These are phyloP conservation scores for Bursaphelenchus mucronatus DNA, from an alignment of 1,140 invertebrate genomes.

Conservation along the genomic window DNA sequence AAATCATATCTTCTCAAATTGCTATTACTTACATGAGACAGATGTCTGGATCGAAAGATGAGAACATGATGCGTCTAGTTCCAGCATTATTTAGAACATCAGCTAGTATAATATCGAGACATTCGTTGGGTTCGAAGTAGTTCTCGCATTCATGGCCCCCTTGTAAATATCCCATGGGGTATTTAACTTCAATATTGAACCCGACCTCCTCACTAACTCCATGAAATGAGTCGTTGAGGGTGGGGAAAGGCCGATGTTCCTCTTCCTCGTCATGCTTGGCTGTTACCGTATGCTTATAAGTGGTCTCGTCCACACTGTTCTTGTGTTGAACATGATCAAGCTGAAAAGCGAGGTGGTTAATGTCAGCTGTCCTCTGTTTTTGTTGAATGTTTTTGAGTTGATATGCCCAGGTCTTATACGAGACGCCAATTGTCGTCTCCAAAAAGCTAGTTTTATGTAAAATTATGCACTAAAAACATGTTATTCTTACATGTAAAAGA, in stretches of 20 bases:
- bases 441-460: no score
- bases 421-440: no score
- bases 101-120: constrained; percentile 56
- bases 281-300: constrained; percentile 36
- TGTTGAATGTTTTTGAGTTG: constrained; percentile 30
- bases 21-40: constrained; percentile 53
- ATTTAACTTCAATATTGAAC: constrained; percentile 50
- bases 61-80: constrained; percentile 56
- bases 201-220: constrained; percentile 45
- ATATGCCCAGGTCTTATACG: constrained; percentile 9
- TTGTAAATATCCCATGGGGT: constrained; percentile 29
- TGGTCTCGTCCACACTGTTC: neutral
- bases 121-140: constrained; percentile 50
- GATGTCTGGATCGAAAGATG: constrained; percentile 60
- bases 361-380: constrained; percentile 43
- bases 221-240: constrained; percentile 44
- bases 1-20: neutral
- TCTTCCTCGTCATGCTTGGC: constrained; percentile 35
- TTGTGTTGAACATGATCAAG: constrained; percentile 46
- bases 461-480: neutral
- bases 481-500: constrained; percentile 43
- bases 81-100: constrained; percentile 55
- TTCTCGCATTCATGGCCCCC: constrained; percentile 44
- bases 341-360: constrained; percentile 39
- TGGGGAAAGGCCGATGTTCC: constrained; percentile 48